phyloP scores from a whole-genome alignment of 2,888 invertebrate genomes.

The Cheilosia soror region DNA sequence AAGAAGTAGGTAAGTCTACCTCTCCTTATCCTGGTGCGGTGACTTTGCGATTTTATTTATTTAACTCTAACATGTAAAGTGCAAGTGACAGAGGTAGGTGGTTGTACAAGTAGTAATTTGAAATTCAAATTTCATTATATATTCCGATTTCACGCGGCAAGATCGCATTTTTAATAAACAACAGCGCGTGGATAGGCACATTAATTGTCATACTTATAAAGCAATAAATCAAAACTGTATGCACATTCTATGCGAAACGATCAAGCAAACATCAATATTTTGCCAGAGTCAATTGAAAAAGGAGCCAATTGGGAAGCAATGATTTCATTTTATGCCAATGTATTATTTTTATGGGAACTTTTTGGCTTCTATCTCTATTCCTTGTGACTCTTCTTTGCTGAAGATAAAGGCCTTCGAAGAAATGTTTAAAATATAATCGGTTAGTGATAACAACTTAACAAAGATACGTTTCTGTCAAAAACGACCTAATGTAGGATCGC shows the following conservation, averaged over 20 bases:
- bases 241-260: neutral
- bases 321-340: neutral
- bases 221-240: conserved; percentile 16
- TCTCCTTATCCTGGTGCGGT: neutral
- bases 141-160: neutral
- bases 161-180: neutral
- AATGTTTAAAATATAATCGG: no score
- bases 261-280: neutral
- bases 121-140: conserved; percentile 18
- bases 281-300: neutral
- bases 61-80: neutral
- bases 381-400: neutral
- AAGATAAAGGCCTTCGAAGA: neutral
- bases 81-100: conserved; percentile 1
- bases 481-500: no score
- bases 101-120: conserved; percentile 5
- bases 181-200: neutral
- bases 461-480: no score
- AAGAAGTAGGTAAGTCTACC: no score
- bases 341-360: neutral
- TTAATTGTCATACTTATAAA: conserved; percentile 4
- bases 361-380: neutral
- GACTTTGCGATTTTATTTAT: neutral
- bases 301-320: neutral
- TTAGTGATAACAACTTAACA: no score